Percentiles rank a stretch among this genome's conserved stretches.
Conservation (phyloP, 2,113 vertebrate species). For the Equus quagga region DNA sequence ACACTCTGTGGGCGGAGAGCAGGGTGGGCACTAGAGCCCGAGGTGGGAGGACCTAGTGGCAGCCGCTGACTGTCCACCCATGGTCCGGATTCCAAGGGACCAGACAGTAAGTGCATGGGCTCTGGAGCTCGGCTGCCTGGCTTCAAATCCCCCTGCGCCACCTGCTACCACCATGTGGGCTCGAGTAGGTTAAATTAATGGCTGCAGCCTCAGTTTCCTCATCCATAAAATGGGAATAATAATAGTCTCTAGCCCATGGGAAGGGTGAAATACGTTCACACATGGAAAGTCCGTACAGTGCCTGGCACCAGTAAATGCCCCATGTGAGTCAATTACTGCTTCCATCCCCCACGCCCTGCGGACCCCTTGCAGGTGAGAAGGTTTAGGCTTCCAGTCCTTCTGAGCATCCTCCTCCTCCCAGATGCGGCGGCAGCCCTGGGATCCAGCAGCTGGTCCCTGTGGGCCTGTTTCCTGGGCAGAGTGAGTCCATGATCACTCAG, state of each 20-base stretch:
- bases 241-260: not conserved
- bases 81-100: not conserved
- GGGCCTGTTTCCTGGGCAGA: constrained; percentile 58
- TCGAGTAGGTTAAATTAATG: not conserved
- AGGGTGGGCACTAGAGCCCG: not conserved
- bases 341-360: fast-evolving
- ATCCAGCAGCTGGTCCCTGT: not conserved
- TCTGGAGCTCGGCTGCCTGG: not conserved
- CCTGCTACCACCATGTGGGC: too few species aligned
- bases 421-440: not conserved
- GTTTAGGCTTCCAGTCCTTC: not conserved
- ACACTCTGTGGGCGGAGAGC: not conserved
- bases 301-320: not conserved
- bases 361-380: not conserved
- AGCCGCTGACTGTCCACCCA: not conserved
- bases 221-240: not conserved
- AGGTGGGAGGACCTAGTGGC: not conserved
- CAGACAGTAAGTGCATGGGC: too few species aligned
- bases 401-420: not conserved
- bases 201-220: not conserved
- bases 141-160: not conserved
- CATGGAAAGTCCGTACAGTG: not conserved
- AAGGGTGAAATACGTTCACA: not conserved
- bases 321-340: fast-evolving
- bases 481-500: constrained; percentile 68